A percentile compares a stretch with the other conserved stretches of the same genome.
Conservation (phyloP, 2,888 invertebrate species). For the Cyaniris semiargus region DNA sequence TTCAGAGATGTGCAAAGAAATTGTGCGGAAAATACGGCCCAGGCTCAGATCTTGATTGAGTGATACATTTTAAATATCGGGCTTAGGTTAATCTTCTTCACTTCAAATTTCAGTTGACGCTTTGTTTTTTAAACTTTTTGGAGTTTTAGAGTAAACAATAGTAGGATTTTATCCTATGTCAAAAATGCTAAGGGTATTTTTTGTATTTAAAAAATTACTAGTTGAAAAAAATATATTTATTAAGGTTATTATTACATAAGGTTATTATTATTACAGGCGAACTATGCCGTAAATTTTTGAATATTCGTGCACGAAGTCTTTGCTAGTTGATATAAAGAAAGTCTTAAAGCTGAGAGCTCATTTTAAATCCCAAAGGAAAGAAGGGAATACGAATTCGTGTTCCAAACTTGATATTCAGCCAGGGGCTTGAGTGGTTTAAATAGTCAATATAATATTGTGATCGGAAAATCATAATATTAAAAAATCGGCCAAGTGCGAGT, state of each 20-base stretch:
- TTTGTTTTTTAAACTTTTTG: background rate
- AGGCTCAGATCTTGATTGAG: constrained; percentile 61
- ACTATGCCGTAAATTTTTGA: background rate
- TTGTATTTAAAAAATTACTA: background rate
- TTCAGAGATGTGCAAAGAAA: constrained; percentile 37
- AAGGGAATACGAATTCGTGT: background rate
- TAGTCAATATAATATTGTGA: background rate
- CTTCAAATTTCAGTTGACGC: background rate
- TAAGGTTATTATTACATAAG: no score
- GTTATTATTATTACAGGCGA: no score
- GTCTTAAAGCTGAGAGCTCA: background rate
- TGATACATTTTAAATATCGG: constrained; percentile 69
- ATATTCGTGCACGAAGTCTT: background rate
- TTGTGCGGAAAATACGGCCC: constrained; percentile 43
- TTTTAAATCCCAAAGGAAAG: constrained; percentile 9
- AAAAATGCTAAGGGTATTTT: background rate
- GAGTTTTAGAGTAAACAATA: background rate
- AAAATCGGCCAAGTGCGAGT: no score
- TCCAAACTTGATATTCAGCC: background rate
- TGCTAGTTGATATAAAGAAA: background rate
- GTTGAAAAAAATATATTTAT: no score
- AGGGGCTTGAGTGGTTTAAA: background rate
- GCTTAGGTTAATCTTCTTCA: background rate
- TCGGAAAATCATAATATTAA: background rate
- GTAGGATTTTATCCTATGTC: background rate